phyloP scores from a whole-genome alignment of 2,888 invertebrate species.

The Masnerella sp. region DNA sequence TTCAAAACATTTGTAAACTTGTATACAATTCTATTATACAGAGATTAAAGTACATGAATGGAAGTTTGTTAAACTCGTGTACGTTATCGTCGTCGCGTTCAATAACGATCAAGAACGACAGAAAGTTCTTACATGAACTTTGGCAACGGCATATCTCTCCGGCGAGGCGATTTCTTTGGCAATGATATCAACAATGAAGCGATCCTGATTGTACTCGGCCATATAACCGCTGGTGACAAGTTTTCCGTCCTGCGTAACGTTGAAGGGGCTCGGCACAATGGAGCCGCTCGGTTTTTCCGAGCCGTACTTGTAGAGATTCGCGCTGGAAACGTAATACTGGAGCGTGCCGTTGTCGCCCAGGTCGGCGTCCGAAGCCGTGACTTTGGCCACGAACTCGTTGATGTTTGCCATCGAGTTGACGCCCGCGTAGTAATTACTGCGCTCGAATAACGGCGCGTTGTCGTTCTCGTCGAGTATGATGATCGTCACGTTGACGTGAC shows the following conservation, averaged over 20 bases:
- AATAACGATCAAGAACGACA: no score
- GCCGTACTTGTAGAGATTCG: conserved; percentile 89
- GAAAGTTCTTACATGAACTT: conserved; percentile 84
- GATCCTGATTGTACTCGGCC: conserved; percentile 93
- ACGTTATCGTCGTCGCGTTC: no score
- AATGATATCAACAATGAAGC: conserved; percentile 90
- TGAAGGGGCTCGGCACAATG: conserved; percentile 92
- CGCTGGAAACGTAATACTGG: conserved; percentile 88
- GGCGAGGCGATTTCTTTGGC: conserved; percentile 90
- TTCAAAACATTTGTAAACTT: no score
- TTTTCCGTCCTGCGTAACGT: conserved; percentile 85
- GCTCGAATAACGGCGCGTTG: conserved; percentile 87
- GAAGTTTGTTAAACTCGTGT: no score
- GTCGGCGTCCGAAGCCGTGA: conserved; percentile 90
- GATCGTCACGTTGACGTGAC: conserved; percentile 85
- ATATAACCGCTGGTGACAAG: conserved; percentile 88
- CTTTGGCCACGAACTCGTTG: conserved; percentile 85
- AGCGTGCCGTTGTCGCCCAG: conserved; percentile 90
- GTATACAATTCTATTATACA: no score
- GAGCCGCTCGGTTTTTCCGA: conserved; percentile 88
- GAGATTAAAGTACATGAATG: no score
- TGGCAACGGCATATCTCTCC: conserved; percentile 85
- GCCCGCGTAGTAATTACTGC: conserved; percentile 84
- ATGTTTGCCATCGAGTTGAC: conserved; percentile 87
- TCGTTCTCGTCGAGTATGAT: conserved; percentile 90